phyloP scores from a whole-genome alignment of 1,140 invertebrate genomes.

The Sinonovacula constricta region DNA sequence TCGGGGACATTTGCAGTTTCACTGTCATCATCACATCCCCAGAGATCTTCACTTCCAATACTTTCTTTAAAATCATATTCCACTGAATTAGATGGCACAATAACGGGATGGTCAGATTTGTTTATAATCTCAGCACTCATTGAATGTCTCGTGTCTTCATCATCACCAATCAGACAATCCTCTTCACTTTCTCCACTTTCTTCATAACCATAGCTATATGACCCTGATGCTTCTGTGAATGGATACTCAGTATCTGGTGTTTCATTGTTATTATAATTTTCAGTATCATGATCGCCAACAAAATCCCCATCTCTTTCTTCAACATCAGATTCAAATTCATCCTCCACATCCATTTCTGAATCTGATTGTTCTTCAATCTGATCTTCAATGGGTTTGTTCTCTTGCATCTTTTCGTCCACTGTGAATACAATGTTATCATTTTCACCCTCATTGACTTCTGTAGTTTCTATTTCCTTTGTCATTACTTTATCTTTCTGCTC shows the following conservation, averaged over 20 bases:
- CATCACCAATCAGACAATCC: not conserved
- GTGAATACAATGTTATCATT: not conserved
- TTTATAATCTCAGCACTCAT: no score
- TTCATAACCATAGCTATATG: not conserved
- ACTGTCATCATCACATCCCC: no score
- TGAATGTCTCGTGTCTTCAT: no score
- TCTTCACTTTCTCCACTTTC: not conserved
- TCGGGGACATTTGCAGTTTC: no score
- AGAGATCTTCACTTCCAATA: no score
- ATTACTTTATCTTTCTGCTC: not conserved
- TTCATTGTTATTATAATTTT: constrained; percentile 11
- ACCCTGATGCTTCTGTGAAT: not conserved
- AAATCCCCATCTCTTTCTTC: constrained; percentile 24
- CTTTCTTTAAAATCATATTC: no score
- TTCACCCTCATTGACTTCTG: not conserved
- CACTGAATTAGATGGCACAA: no score
- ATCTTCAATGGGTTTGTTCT: no score
- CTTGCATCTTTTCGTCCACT: not conserved
- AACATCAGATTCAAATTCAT: constrained; percentile 28
- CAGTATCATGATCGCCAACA: constrained; percentile 12
- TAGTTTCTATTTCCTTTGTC: not conserved
- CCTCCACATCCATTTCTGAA: not conserved
- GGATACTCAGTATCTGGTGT: not conserved
- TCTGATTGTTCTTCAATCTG: not conserved
- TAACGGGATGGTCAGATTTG: no score